Percentiles rank a stretch among this genome's conserved stretches.
phyloP scores from a whole-genome alignment of 2,797 vertebrate species.

The Rhodeus uyekii region DNA sequence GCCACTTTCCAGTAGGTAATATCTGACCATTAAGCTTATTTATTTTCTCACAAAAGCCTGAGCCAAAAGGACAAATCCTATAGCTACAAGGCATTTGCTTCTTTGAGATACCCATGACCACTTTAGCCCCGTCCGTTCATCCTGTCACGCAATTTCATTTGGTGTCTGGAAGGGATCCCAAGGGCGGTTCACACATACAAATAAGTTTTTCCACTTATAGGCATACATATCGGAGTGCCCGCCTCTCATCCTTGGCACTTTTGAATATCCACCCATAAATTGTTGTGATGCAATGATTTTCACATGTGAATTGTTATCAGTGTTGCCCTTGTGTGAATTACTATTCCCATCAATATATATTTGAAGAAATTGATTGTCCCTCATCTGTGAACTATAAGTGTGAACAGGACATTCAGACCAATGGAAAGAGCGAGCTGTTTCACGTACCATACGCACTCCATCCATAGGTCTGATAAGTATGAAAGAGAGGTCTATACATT shows the following conservation, averaged over 20 bases:
- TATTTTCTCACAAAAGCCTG: constrained; percentile 2
- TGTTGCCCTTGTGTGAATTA: constrained; percentile 16
- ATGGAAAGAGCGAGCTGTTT: background rate
- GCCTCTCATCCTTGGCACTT: background rate
- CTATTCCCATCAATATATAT: constrained; percentile 37
- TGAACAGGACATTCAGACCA: background rate
- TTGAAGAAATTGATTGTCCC: constrained; percentile 31
- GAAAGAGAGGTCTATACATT: background rate
- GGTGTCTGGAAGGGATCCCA: constrained; percentile 11
- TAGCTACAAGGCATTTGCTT: constrained; percentile 32
- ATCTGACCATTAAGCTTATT: constrained; percentile 30
- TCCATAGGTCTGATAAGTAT: too few relatives aligned
- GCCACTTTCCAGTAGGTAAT: constrained; percentile 21
- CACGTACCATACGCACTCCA: too few relatives aligned
- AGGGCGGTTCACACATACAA: constrained; percentile 36
- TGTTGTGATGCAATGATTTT: constrained; percentile 43
- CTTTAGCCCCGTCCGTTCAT: constrained; percentile 23
- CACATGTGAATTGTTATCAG: constrained; percentile 31
- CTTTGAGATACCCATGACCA: constrained; percentile 18
- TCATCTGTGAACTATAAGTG: constrained; percentile 15
- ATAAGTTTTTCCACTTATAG: constrained; percentile 35
- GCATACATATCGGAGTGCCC: constrained; percentile 11
- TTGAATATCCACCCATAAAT: constrained; percentile 3
- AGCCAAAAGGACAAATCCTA: constrained; percentile 23
- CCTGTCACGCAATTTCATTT: constrained; percentile 31